These are phyloP conservation scores for Leptopilina drosophilae DNA, from an alignment of 2,888 invertebrate species.

Conservation along the genomic window DNA sequence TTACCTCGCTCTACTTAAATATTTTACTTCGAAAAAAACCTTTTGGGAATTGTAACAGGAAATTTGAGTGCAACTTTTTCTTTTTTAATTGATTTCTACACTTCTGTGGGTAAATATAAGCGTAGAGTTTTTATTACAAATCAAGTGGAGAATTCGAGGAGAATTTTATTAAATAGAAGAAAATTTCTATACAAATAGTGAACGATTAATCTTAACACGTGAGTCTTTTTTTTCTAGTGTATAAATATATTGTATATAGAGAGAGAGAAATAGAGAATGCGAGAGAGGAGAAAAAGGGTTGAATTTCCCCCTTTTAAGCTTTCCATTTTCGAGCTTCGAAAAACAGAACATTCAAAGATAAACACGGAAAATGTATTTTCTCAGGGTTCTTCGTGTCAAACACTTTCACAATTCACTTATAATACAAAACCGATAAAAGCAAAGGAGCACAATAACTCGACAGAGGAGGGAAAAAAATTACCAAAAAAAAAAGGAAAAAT, in stretches of 20 bases:
- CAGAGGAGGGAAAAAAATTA: not conserved
- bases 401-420: slow-evolving; percentile 3
- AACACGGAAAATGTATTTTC: slow-evolving; percentile 24
- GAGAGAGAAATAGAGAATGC: too few relatives aligned
- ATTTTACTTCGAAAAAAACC: too few relatives aligned
- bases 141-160: not conserved
- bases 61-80: too few relatives aligned
- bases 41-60: too few relatives aligned
- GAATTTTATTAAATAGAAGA: not conserved
- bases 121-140: not conserved
- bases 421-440: slow-evolving; percentile 18
- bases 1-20: too few relatives aligned
- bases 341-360: slow-evolving; percentile 19
- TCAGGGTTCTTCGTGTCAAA: not conserved
- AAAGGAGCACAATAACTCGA: slow-evolving; percentile 11
- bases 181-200: not conserved
- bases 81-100: too few relatives aligned
- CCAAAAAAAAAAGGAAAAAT: not conserved
- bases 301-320: not conserved
- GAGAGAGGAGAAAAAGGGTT: not conserved
- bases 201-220: not conserved
- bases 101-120: too few relatives aligned
- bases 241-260: not conserved
- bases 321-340: not conserved
- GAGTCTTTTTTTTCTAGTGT: not conserved